phyloP scores from a whole-genome alignment of 2,888 invertebrate genomes.

The Harpalus rubripes region DNA sequence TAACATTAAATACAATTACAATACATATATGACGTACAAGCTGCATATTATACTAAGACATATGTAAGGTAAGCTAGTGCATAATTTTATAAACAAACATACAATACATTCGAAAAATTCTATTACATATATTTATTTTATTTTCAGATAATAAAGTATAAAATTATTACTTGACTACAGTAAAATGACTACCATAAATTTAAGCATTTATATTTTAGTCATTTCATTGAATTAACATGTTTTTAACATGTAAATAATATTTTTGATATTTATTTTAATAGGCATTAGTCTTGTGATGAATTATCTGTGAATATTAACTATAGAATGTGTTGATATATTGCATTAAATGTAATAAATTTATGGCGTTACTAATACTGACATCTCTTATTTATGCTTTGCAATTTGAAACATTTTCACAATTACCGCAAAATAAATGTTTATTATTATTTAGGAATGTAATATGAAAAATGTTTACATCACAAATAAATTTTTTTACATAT shows the following conservation, averaged over 20 bases:
- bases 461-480: conserved; percentile 31
- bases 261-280: conserved; percentile 56
- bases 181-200: conserved; percentile 49
- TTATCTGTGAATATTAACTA: conserved; percentile 64
- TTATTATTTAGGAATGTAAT: conserved; percentile 36
- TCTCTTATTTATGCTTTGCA: conserved; percentile 60
- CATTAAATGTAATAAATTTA: conserved; percentile 58
- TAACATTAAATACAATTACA: conserved; percentile 49
- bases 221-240: conserved; percentile 54
- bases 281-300: conserved; percentile 63
- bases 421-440: conserved; percentile 52
- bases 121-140: conserved; percentile 48
- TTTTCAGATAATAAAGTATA: conserved; percentile 31
- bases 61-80: conserved; percentile 40
- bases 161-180: conserved; percentile 31
- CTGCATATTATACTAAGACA: conserved; percentile 38
- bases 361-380: conserved; percentile 60
- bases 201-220: conserved; percentile 52
- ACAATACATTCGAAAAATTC: conserved; percentile 39
- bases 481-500: not conserved
- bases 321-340: conserved; percentile 60
- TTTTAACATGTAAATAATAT: conserved; percentile 45
- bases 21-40: conserved; percentile 48
- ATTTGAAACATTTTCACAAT: conserved; percentile 39
- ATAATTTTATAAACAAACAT: conserved; percentile 53